phyloP scores from a whole-genome alignment of 1,140 invertebrate genomes.

The Hycleus phaleratus region DNA sequence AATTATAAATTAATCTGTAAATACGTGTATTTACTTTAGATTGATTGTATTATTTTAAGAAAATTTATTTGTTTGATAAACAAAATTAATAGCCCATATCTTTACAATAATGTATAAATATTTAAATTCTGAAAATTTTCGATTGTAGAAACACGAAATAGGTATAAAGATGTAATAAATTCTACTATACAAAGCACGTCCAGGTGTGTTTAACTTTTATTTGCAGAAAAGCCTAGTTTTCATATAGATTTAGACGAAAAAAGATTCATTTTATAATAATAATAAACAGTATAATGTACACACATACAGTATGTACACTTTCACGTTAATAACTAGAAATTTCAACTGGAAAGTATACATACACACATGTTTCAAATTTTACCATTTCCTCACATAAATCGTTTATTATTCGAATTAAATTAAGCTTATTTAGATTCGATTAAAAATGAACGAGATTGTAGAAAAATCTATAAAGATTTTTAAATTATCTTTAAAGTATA shows the following conservation, averaged over 20 bases:
- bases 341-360: conserved; percentile 2
- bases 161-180: too few species aligned
- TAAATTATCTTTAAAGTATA: background rate
- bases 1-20: too few species aligned
- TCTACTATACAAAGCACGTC: too few species aligned
- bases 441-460: background rate
- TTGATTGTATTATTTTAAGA: background rate
- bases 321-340: conserved; percentile 3
- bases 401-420: too few species aligned
- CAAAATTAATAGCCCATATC: background rate
- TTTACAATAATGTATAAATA: too few species aligned
- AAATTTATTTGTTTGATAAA: background rate
- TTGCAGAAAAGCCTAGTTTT: too few species aligned
- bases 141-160: too few species aligned
- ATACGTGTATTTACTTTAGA: too few species aligned
- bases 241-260: too few species aligned
- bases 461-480: background rate
- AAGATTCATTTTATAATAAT: background rate
- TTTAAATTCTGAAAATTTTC: too few species aligned
- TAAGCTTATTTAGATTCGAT: background rate
- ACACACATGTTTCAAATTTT: background rate
- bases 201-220: too few species aligned
- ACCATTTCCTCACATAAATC: background rate
- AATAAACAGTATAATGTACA: background rate
- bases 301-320: conserved; percentile 3